Base-by-base conservation (phyloP, 2,797 vertebrate species). In the Platyrinchus mystaceus region DNA sequence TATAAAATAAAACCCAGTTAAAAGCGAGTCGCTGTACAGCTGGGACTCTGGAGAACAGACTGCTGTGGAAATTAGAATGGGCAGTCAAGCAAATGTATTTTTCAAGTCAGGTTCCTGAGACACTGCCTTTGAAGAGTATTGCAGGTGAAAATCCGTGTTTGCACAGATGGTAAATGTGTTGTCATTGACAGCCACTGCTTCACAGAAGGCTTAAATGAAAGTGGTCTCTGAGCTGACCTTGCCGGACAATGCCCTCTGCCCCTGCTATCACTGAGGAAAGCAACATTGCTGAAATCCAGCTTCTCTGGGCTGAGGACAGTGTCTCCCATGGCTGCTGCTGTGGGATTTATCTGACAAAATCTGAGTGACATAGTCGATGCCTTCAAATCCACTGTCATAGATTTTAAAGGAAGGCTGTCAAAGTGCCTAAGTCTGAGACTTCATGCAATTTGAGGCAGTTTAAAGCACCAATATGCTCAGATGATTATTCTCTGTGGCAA, bases 391-490 rank as follows among this genome's bases (percentile, higher is more conserved):
- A 23, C 66, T 92, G 73, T 81, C 52, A 75, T 2, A 52, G 87
- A 86, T 90, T 92, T 87, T 89, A 84, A 93, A 94, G 62, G 67
- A 95, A 90, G 67, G 76, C 76, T 94, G 91, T 93, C 92, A 90
- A 89, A 93, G 52, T 86, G 73, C 24, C 80, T 88, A 39, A 89
- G 16, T 50, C 47, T 96, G 77, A 67, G 66, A 74, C 68, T 90
- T 96, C 56, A 77, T 6, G 2, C 37, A 86, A 9, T 75, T 91
- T 84, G 69, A 87, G 79, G 56, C 79, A 76, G 66, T 84, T 91
- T 66, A 86, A 86, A 92, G 62, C 24, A 32, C 36, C 59, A 53
- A 60, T 83, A 14, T 64, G 68, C 78, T 92, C 82, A 74, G 34
- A n/a, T 86, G 32, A 59, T 89, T 92, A 81, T 70, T 14, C 59